Evolutionary conservation across 2,113 vertebrate species (phyloP).

Genomic region (Myxocyprinus asiaticus): DNA sequence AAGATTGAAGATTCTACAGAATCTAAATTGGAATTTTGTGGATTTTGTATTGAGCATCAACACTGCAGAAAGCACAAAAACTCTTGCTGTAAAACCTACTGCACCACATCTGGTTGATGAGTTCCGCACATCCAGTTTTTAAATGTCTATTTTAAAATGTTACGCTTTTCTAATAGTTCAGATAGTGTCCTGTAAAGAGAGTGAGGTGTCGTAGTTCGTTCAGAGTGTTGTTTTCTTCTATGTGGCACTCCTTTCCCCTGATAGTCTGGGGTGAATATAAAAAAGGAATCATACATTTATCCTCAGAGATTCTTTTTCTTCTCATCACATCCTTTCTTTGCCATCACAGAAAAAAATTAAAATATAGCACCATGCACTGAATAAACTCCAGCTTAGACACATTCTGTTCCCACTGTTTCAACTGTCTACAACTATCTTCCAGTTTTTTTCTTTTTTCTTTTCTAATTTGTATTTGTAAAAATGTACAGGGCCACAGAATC

Average conservation of each 20-base stretch:
- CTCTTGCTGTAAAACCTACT: constrained; percentile 47
- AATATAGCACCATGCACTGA: constrained; percentile 61
- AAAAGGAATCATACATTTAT: constrained; percentile 30
- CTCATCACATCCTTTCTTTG: constrained; percentile 31
- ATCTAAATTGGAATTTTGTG: too few relatives aligned
- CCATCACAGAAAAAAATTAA: constrained; percentile 50
- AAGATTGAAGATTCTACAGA: neutral
- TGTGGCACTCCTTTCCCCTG: constrained; percentile 45
- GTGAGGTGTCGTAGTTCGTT: constrained; percentile 51
- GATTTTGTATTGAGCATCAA: constrained; percentile 23
- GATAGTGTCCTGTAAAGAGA: constrained; percentile 60
- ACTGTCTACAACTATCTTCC: too few relatives aligned
- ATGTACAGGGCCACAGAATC: too few relatives aligned
- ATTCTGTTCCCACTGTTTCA: too few relatives aligned
- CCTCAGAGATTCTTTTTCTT: constrained; percentile 19
- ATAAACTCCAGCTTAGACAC: constrained; percentile 61
- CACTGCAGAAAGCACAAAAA: neutral
- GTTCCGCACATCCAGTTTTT: constrained; percentile 53
- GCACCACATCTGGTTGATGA: too few relatives aligned
- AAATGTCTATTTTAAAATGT: constrained; percentile 56
- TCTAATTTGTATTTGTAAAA: too few relatives aligned
- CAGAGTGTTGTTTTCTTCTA: too few relatives aligned
- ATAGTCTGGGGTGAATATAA: constrained; percentile 13
- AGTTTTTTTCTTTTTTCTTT: too few relatives aligned
- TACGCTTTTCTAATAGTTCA: constrained; percentile 59